phyloP scores from a whole-genome alignment of 2,797 vertebrate species.

The Lacerta agilis region DNA sequence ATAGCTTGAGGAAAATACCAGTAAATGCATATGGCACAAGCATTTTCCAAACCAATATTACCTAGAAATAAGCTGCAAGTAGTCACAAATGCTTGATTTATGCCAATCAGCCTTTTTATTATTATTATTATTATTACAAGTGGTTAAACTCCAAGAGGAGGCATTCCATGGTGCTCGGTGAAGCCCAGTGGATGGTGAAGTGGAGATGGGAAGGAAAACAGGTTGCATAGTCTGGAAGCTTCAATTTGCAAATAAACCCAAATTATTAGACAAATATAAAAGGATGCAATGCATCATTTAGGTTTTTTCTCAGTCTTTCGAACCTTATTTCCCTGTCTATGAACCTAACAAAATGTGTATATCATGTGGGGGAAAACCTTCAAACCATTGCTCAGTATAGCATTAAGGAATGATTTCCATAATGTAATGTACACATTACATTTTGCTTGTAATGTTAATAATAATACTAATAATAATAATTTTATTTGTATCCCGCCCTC shows the following conservation, averaged over 20 bases:
- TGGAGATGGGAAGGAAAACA: not conserved
- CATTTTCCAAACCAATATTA: not conserved
- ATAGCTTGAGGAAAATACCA: not conserved
- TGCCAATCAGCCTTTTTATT: not conserved
- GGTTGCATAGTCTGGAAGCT: not conserved
- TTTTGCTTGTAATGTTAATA: no score
- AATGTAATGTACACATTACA: no score
- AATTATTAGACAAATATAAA: not conserved
- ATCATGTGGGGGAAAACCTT: no score
- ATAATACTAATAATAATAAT: no score
- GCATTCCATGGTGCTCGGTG: not conserved
- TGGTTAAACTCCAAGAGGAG: not conserved
- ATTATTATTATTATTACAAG: not conserved
- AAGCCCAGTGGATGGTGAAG: not conserved
- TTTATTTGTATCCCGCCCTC: no score
- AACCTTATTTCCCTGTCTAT: no score
- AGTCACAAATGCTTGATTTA: not conserved
- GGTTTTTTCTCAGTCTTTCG: no score
- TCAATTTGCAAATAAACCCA: not conserved
- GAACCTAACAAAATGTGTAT: no score
- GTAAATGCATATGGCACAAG: not conserved
- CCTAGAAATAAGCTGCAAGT: not conserved
- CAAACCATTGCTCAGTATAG: no score
- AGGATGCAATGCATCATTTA: no score
- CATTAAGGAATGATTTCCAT: no score